Percentiles rank a stretch among this genome's conserved stretches.
These are phyloP conservation scores for Tyto alba DNA, from an alignment of 2,113 vertebrate species.

Conservation along the genomic window DNA sequence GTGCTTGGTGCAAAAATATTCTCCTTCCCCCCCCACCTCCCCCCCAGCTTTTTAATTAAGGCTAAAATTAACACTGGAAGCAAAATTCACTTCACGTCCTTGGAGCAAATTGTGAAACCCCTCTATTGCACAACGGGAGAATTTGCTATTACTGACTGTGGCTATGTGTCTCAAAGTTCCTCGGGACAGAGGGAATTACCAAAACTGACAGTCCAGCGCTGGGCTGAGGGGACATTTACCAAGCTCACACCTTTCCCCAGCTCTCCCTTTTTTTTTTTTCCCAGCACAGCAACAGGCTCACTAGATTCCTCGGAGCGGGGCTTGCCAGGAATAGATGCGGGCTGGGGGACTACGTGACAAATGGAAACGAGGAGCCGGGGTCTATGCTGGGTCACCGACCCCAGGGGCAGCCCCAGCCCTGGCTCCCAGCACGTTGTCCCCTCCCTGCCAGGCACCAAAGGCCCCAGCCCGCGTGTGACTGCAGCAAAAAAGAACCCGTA, in stretches of 20 bases:
- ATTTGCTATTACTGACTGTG: neutral
- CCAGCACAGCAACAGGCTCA: neutral
- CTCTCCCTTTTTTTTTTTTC: too few species aligned
- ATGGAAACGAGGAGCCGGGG: neutral
- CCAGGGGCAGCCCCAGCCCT: neutral
- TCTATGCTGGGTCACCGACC: neutral
- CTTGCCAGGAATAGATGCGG: neutral
- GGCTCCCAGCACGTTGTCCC: neutral
- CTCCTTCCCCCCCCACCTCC: too few species aligned
- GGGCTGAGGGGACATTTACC: neutral
- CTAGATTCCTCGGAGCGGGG: neutral
- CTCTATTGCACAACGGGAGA: slow-evolving; percentile 17
- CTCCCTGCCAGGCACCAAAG: neutral
- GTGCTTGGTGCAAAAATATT: neutral
- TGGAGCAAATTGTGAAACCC: slow-evolving; percentile 21
- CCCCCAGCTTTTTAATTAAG: neutral
- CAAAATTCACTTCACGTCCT: neutral
- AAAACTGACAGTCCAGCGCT: neutral
- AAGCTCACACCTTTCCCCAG: neutral
- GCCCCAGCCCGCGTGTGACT: fast-evolving
- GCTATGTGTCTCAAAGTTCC: slow-evolving; percentile 58
- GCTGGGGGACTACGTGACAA: neutral
- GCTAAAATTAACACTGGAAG: slow-evolving; percentile 43
- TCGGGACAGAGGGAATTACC: slow-evolving; percentile 6
- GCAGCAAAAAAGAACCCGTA: fast-evolving